phyloP scores from a whole-genome alignment of 2,113 vertebrate species.

The Carollia perspicillata region DNA sequence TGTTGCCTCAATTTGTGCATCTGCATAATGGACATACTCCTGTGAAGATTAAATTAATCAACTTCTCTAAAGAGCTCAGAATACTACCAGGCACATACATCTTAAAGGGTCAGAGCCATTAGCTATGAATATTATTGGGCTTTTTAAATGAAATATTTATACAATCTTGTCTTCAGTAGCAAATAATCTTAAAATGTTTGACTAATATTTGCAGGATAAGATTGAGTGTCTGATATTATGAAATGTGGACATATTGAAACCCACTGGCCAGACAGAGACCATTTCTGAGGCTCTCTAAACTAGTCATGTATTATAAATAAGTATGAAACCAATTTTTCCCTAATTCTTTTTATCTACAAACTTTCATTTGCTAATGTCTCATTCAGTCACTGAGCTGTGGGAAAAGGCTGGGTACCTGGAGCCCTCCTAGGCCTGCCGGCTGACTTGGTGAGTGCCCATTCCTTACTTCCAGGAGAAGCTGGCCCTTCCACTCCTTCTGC shows the following conservation, averaged over 20 bases:
- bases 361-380: not conserved
- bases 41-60: not conserved
- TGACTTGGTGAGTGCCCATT: fast-evolving
- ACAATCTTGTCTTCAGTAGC: not conserved
- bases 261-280: not conserved
- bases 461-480: not conserved
- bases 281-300: not conserved
- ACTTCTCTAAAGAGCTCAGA: not conserved
- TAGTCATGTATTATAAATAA: not conserved
- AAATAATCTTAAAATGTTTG: not conserved
- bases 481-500: not conserved
- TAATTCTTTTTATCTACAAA: not conserved
- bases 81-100: not conserved
- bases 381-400: not conserved
- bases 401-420: not conserved
- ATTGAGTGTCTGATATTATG: not conserved
- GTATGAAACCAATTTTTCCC: not conserved
- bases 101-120: not conserved
- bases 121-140: not conserved
- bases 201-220: not conserved
- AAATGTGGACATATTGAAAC: not conserved
- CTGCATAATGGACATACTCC: not conserved
- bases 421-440: not conserved
- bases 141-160: slow-evolving; percentile 9
- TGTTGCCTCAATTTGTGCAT: not conserved